Evolutionary conservation across 2,113 vertebrate genomes (phyloP).

Genomic region (Cichladusa arquata): DNA sequence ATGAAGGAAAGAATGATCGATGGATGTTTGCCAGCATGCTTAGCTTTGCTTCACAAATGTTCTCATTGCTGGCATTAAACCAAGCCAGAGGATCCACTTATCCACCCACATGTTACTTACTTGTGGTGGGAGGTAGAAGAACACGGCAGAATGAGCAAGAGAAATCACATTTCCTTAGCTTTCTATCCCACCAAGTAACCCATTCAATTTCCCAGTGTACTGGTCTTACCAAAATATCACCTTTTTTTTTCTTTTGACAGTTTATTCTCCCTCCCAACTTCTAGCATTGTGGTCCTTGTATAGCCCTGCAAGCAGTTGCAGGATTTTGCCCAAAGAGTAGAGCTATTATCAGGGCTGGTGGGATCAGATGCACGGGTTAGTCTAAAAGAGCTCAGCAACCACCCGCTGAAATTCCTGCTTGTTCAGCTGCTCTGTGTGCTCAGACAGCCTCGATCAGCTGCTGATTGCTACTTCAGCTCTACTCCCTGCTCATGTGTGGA

Average conservation of each 20-base stretch:
- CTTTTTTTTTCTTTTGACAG: background rate
- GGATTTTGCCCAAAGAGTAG: background rate
- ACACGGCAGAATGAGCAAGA: background rate
- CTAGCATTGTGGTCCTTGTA: background rate
- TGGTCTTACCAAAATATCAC: background rate
- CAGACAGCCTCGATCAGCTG: background rate
- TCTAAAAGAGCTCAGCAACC: background rate
- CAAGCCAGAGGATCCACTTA: constrained; percentile 30
- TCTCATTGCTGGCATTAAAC: constrained; percentile 40
- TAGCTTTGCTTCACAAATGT: constrained; percentile 47
- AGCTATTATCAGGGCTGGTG: background rate
- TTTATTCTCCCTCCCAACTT: background rate
- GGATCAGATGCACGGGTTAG: background rate
- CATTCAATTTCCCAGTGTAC: background rate
- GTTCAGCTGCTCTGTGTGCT: background rate
- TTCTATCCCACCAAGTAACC: background rate
- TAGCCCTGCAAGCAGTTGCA: background rate
- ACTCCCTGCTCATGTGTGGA: background rate
- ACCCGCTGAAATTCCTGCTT: background rate
- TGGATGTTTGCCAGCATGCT: constrained; percentile 43
- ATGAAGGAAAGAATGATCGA: constrained; percentile 53
- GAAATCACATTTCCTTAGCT: background rate
- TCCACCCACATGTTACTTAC: background rate
- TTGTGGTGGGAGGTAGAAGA: constrained; percentile 1
- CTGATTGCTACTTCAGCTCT: background rate